Base-by-base conservation (phyloP, 2,888 invertebrate genomes). In the Cyaniris semiargus region DNA sequence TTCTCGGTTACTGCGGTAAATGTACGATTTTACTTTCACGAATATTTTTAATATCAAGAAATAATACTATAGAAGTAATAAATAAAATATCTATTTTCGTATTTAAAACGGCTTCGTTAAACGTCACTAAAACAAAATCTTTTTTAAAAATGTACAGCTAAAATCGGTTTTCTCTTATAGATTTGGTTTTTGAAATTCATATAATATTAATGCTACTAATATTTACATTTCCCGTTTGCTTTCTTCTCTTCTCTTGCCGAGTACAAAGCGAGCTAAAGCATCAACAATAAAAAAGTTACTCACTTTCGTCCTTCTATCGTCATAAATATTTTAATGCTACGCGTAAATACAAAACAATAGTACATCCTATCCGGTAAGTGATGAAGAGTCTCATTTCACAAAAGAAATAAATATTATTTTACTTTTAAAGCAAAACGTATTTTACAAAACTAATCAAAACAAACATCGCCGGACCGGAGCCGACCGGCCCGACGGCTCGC, bases 331-430 rank as follows among this genome's bases (percentile, higher is more conserved):
- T 83, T 84, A 85, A 86, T 84, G 83, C 84, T 84, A 85, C 83
- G 84, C 80, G 82, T 80, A 85, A 84, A 84, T 84, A 82, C 84
- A 84, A 85, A 86, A 86, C 85, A 83, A 86, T 85, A 83, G 86
- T 85, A 84, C 85, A 83, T 84, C 84, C 84, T 83, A 84, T 83
- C 82, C 82, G 85, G 86, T 86, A 84, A 84, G 86, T 86, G 85
- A 88, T 83, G 84, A 88, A 87, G 77, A 81, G 79, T 79, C 80
- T 80, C 79, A 87, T 85, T 86, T 86, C 88, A 86, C 74, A 74
- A 88, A 83, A 83, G 86, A 87, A 91, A 91, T 91, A 91, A 92
- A 92, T 91, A 92, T 87, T 90, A 91, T 87, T 87, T 88, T 89
- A 90, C 85, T 89, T 89, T 90, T 88, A 88, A 91, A 90, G 90